Evolutionary conservation across 2,888 invertebrate genomes (phyloP).

Genomic region (Orchesella flavescens): DNA sequence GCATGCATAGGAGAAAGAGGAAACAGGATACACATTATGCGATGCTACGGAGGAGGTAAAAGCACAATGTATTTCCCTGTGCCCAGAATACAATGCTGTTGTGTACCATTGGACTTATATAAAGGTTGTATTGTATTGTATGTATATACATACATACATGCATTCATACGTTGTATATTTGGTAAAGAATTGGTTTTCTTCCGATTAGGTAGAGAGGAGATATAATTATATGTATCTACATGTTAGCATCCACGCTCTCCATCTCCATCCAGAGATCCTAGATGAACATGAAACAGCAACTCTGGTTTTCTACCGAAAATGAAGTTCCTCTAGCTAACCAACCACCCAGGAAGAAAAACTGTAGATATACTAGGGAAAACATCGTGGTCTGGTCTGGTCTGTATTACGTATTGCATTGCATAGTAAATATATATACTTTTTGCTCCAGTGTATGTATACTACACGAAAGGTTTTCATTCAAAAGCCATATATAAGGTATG

Average conservation of each 20-base stretch:
- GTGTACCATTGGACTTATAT: no score
- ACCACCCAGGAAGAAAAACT: not conserved
- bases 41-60: conserved; percentile 14
- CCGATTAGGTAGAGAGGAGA: conserved; percentile 43
- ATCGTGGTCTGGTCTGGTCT: no score
- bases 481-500: no score
- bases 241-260: not conserved
- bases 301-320: conserved; percentile 16
- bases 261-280: not conserved
- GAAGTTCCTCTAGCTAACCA: conserved; percentile 27
- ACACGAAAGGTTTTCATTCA: not conserved
- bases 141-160: conserved; percentile 3
- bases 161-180: not conserved
- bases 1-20: not conserved
- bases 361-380: no score
- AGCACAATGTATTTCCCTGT: conserved; percentile 46
- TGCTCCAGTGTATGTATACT: not conserved
- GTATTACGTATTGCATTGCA: no score
- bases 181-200: conserved; percentile 51
- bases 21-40: conserved; percentile 14
- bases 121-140: conserved; percentile 7
- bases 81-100: conserved; percentile 4
- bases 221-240: conserved; percentile 8
- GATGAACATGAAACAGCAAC: conserved; percentile 13
- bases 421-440: no score